Conservation (phyloP, 64 coral and sea anemone species). For the Catalaphyllia jardinei region DNA sequence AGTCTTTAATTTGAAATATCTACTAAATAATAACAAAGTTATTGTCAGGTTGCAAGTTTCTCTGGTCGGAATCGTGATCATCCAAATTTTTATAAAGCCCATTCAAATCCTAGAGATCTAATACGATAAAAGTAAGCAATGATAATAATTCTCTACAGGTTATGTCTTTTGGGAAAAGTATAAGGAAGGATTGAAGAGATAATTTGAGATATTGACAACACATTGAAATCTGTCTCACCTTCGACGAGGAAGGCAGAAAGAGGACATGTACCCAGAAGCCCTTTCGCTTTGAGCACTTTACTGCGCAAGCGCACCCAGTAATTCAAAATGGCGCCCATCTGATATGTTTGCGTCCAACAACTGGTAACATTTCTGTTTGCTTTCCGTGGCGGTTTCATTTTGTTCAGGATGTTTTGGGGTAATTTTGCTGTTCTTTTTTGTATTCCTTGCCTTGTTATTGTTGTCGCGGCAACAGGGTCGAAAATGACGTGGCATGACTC, state of each 20-base stretch:
- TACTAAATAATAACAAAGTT: not conserved
- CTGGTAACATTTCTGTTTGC: not conserved
- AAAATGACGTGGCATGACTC: not conserved
- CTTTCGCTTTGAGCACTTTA: not conserved
- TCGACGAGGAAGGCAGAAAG: constrained; percentile 74
- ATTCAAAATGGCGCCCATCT: constrained; percentile 77
- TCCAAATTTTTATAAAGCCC: not conserved
- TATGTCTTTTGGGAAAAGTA: not conserved
- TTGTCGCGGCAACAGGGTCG: too few relatives aligned
- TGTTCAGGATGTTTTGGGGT: constrained; percentile 99
- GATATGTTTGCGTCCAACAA: too few relatives aligned
- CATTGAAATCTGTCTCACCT: constrained; percentile 55
- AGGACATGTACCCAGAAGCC: constrained; percentile 73
- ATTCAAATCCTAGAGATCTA: not conserved
- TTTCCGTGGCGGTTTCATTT: constrained; percentile 3
- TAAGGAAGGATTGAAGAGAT: constrained; percentile 64
- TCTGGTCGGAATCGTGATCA: not conserved
- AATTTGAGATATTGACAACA: constrained; percentile 45
- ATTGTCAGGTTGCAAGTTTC: not conserved
- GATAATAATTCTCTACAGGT: not conserved
- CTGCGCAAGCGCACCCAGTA: constrained; percentile 53
- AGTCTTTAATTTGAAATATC: not conserved
- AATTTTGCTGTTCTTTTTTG: constrained; percentile 20
- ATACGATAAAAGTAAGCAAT: not conserved
- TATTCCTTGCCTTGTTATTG: not conserved